A percentile compares a stretch with the other conserved stretches of the same genome.
These are phyloP conservation scores for Agrilus cyanescens DNA, from an alignment of 2,888 invertebrate genomes.

Conservation along the genomic window DNA sequence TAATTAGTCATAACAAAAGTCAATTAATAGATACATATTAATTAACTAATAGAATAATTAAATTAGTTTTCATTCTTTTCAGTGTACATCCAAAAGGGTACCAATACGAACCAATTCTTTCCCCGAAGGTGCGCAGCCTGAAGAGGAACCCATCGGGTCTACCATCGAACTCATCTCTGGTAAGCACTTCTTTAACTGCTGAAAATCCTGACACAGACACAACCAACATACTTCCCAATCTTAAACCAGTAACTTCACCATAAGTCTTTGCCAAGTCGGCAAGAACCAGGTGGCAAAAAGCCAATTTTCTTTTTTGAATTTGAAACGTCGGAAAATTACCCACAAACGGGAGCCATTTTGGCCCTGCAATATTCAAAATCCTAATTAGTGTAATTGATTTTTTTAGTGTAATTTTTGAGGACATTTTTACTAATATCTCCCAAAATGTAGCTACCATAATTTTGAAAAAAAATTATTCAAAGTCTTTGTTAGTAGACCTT, in stretches of 20 bases:
- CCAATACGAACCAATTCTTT: constrained; percentile 45
- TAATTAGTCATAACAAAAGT: too few species aligned
- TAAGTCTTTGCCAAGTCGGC: constrained; percentile 44
- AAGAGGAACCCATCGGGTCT: constrained; percentile 62
- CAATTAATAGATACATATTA: too few species aligned
- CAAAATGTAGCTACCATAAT: too few species aligned
- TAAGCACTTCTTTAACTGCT: constrained; percentile 48
- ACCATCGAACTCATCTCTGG: constrained; percentile 53
- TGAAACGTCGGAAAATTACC: constrained; percentile 38
- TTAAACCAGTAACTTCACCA: constrained; percentile 54
- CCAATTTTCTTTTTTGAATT: constrained; percentile 27
- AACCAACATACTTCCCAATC: constrained; percentile 48
- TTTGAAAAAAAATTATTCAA: too few species aligned
- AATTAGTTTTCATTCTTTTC: too few species aligned
- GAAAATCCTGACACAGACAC: constrained; percentile 51
- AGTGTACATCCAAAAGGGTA: too few species aligned
- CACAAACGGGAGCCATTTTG: constrained; percentile 42
- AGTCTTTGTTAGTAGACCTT: too few species aligned
- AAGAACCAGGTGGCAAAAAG: constrained; percentile 49
- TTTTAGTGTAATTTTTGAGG: too few species aligned
- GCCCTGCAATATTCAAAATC: constrained; percentile 34
- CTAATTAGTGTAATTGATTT: too few species aligned
- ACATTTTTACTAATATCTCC: too few species aligned
- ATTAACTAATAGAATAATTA: too few species aligned
- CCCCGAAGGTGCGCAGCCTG: constrained; percentile 52